Evolutionary conservation across 2,888 invertebrate genomes (phyloP).

Genomic region (Volucella inanis): DNA sequence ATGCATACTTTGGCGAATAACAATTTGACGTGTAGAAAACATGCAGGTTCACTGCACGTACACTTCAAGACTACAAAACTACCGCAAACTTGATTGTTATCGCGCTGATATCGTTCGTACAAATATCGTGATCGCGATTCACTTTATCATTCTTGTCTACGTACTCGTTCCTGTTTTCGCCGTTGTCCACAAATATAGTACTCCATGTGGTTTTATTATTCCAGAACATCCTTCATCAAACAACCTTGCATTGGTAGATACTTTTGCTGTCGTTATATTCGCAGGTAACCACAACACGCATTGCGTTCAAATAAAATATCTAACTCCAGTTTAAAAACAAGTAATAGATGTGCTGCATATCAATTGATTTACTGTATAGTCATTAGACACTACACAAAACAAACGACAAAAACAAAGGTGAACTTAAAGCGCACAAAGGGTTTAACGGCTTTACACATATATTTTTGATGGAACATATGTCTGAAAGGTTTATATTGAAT

Average conservation of each 20-base stretch:
- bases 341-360: constrained; percentile 51
- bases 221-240: constrained; percentile 48
- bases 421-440: neutral
- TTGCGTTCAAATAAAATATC: constrained; percentile 54
- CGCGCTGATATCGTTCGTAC: constrained; percentile 48
- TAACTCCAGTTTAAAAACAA: constrained; percentile 43
- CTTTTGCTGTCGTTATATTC: constrained; percentile 35
- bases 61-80: constrained; percentile 56
- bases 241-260: constrained; percentile 52
- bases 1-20: constrained; percentile 4
- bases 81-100: constrained; percentile 66
- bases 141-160: constrained; percentile 68
- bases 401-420: neutral
- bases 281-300: constrained; percentile 39
- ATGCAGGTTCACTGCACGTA: constrained; percentile 38
- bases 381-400: constrained; percentile 4
- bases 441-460: no score
- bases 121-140: constrained; percentile 56
- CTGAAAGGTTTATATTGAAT: no score
- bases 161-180: constrained; percentile 55
- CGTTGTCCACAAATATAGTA: constrained; percentile 5
- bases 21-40: constrained; percentile 5
- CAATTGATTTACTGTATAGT: constrained; percentile 7
- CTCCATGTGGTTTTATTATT: neutral
- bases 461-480: no score